A percentile compares a stretch with the other conserved stretches of the same genome.
Evolutionary conservation across 2,888 invertebrate genomes (phyloP).

Genomic region (Hemaris fuciformis): DNA sequence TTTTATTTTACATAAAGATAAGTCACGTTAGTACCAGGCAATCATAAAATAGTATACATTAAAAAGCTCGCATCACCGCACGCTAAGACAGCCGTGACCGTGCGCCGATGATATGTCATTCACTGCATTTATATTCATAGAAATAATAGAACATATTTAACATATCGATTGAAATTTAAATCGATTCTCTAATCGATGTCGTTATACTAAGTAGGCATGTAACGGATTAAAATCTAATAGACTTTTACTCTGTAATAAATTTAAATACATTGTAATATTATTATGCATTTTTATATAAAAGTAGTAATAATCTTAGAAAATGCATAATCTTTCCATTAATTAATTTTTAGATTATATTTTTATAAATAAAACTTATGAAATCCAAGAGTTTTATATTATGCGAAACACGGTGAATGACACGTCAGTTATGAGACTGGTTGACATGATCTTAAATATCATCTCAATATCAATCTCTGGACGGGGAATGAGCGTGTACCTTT

Average conservation of each 20-base stretch:
- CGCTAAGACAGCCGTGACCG: slow-evolving; percentile 17
- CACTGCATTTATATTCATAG: slow-evolving; percentile 37
- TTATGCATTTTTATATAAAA: neutral
- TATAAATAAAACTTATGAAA: too few relatives aligned
- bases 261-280: neutral
- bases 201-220: neutral
- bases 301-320: neutral
- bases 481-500: too few relatives aligned
- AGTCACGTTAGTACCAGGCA: neutral
- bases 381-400: too few relatives aligned
- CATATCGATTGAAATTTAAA: slow-evolving; percentile 1
- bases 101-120: slow-evolving; percentile 23
- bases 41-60: slow-evolving; percentile 14
- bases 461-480: too few relatives aligned
- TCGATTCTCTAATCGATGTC: neutral
- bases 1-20: neutral
- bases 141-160: slow-evolving; percentile 15
- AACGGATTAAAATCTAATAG: neutral
- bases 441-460: too few relatives aligned
- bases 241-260: neutral
- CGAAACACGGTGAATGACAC: too few relatives aligned
- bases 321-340: neutral
- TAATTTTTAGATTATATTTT: too few relatives aligned
- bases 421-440: too few relatives aligned
- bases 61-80: slow-evolving; percentile 17